Evolutionary conservation across 2,113 vertebrate genomes (phyloP).

Genomic region (Fulmarus glacialis): DNA sequence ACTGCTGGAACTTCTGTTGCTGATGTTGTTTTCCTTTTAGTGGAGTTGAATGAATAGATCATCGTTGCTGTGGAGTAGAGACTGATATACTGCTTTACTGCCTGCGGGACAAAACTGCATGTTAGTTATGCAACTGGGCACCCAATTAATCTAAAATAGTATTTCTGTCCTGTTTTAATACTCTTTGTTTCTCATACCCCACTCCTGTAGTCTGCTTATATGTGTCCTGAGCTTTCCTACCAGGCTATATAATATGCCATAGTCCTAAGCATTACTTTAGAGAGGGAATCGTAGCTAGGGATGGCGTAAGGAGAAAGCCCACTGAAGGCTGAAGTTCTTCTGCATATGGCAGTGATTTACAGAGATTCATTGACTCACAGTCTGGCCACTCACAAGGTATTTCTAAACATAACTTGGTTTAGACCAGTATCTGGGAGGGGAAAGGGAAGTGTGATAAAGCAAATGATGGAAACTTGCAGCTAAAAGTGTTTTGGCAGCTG

Average conservation of each 20-base stretch:
- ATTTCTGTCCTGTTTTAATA: neutral
- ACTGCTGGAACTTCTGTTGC: neutral
- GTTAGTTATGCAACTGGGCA: neutral
- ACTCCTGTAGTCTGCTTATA: neutral
- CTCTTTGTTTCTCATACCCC: neutral
- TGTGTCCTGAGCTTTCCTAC: neutral
- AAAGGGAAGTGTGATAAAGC: conserved; percentile 64
- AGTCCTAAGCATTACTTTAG: neutral
- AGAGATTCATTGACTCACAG: conserved; percentile 31
- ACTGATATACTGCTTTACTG: neutral
- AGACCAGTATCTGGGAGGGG: conserved; percentile 30
- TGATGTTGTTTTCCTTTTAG: neutral
- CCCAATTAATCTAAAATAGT: neutral
- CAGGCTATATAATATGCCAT: accelerated
- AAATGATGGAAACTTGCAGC: conserved; percentile 62
- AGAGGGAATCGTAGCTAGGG: neutral
- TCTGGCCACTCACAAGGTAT: conserved; percentile 41
- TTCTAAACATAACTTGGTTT: conserved; percentile 53
- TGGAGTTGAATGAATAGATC: neutral
- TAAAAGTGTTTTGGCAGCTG: conserved; percentile 67
- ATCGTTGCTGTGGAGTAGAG: neutral
- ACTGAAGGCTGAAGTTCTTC: neutral
- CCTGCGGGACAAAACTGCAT: neutral
- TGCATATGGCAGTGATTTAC: conserved; percentile 45
- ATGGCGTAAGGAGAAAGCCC: neutral